phyloP scores from a whole-genome alignment of 2,888 invertebrate species.

The Rhogogaster chlorosoma region DNA sequence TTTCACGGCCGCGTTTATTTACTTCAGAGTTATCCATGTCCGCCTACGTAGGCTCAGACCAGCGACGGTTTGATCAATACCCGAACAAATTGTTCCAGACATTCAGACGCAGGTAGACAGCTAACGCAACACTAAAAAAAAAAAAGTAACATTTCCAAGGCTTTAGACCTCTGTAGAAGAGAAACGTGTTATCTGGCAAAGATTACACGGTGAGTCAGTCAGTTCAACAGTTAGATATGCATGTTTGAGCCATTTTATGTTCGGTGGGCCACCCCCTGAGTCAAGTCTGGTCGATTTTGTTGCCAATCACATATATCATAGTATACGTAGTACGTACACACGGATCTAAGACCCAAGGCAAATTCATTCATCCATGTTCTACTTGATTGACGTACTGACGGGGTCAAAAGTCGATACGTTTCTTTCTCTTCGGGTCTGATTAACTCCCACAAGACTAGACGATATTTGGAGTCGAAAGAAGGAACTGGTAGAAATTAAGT shows the following conservation, averaged over 20 bases:
- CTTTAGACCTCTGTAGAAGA: not conserved
- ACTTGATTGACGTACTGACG: not conserved
- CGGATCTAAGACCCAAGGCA: not conserved
- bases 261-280: not conserved
- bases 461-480: too few species aligned
- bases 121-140: not conserved
- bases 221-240: not conserved
- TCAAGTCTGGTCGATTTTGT: not conserved
- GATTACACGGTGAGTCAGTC: not conserved
- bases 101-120: constrained; percentile 44
- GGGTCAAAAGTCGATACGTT: not conserved
- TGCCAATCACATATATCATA: not conserved
- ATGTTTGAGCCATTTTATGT: not conserved
- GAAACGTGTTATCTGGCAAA: not conserved
- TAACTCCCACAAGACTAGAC: not conserved
- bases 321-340: not conserved
- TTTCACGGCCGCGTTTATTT: constrained; percentile 43
- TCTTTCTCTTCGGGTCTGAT: not conserved
- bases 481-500: not conserved
- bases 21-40: constrained; percentile 43
- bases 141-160: not conserved
- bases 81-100: constrained; percentile 48
- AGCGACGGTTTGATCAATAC: constrained; percentile 49
- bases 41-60: constrained; percentile 31
- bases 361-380: not conserved